A percentile compares a stretch with the other conserved stretches of the same genome.
Evolutionary conservation across 2,113 vertebrate genomes (phyloP).

Genomic region (Copsychus sechellarum): DNA sequence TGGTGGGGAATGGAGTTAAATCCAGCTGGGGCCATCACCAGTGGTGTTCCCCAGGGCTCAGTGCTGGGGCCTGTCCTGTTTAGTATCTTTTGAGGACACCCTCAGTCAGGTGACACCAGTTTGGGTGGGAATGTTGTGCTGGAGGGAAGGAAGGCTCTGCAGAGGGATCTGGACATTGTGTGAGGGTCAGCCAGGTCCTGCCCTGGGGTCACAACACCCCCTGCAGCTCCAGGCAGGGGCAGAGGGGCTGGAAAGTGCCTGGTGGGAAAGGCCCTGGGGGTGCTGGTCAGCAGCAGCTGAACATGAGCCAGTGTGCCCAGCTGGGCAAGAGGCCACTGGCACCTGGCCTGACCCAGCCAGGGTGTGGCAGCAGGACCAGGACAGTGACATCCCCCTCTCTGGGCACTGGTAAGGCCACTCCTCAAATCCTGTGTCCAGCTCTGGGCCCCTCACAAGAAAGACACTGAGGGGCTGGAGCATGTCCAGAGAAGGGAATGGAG

Average conservation of each 20-base stretch:
- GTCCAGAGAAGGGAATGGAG: background rate
- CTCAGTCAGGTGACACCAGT: background rate
- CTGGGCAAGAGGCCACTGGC: no score
- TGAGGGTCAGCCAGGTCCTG: background rate
- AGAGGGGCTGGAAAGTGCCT: background rate
- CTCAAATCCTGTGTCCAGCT: no score
- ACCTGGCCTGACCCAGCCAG: no score
- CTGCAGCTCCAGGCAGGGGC: background rate
- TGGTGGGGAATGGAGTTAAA: background rate
- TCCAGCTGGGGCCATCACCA: background rate
- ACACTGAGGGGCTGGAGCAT: no score
- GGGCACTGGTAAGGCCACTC: no score
- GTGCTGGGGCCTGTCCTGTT: background rate
- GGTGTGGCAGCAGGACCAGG: no score
- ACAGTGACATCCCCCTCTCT: no score
- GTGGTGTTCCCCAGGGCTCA: background rate
- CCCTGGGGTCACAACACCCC: background rate
- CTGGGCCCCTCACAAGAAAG: no score
- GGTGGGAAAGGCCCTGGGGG: no score
- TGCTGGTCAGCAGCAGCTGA: no score
- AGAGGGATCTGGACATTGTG: background rate
- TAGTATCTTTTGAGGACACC: background rate
- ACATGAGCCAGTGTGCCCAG: no score
- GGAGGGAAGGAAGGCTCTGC: background rate
- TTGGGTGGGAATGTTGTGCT: background rate